Percentiles rank a stretch among this genome's conserved stretches.
Conservation (phyloP, 37 sponge, comb jelly and placozoan genomes). For the Cliona cf. orientalis region DNA sequence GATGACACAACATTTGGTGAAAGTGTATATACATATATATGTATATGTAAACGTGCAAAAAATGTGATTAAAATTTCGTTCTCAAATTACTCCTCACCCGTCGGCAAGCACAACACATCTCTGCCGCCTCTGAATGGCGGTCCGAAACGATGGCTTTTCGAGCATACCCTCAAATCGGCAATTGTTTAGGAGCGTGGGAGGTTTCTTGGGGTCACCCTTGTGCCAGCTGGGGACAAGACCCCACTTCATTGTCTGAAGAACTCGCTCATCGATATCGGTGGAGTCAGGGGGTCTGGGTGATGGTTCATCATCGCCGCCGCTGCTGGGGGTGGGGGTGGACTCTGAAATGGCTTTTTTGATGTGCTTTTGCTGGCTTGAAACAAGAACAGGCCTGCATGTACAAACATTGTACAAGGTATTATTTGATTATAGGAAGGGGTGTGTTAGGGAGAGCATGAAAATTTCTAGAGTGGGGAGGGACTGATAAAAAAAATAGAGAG, state of each 20-base stretch:
- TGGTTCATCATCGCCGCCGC: not conserved
- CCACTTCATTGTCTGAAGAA: slow-evolving; percentile 94
- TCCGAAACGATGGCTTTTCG: slow-evolving; percentile 87
- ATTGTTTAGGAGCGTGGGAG: slow-evolving; percentile 78
- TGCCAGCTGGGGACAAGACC: slow-evolving; percentile 93
- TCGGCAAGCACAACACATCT: slow-evolving; percentile 89
- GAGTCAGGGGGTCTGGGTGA: not conserved
- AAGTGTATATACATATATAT: not conserved
- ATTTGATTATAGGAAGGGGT: no score
- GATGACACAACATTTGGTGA: not conserved
- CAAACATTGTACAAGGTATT: not conserved
- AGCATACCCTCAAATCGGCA: slow-evolving; percentile 82
- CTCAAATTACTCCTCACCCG: slow-evolving; percentile 50
- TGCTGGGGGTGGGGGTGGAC: not conserved
- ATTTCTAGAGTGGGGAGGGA: no score
- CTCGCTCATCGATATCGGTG: slow-evolving; percentile 49
- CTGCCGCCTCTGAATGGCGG: slow-evolving; percentile 68
- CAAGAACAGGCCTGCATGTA: slow-evolving; percentile 66
- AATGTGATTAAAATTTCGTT: no score
- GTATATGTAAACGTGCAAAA: not conserved
- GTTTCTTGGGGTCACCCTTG: slow-evolving; percentile 40
- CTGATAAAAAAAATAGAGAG: no score
- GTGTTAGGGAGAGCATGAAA: no score
- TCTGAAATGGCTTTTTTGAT: no score
- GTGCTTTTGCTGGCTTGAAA: slow-evolving; percentile 62